Conservation (phyloP, 2,113 vertebrate genomes). For the Cyanoderma ruficeps region DNA sequence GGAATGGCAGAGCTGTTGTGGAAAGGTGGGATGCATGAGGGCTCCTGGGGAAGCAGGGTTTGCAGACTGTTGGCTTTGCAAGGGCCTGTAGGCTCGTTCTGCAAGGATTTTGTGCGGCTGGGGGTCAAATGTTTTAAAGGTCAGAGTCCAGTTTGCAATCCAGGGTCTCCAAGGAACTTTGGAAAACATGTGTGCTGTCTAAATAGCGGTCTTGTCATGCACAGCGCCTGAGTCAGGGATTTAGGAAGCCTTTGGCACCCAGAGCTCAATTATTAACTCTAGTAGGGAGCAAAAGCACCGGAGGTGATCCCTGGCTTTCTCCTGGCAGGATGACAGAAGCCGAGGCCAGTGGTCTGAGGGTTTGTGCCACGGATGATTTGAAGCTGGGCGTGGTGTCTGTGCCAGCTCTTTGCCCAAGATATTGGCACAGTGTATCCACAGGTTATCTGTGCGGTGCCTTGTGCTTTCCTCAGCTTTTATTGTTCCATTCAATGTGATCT, state of each 20-base stretch:
- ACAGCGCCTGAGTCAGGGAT: background rate
- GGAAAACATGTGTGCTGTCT: background rate
- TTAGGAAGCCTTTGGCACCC: background rate
- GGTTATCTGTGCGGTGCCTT: background rate
- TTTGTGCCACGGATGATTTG: background rate
- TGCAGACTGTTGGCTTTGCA: background rate
- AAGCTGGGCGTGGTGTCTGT: rapidly evolving
- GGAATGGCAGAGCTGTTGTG: background rate
- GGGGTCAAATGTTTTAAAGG: background rate
- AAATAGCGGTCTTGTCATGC: background rate
- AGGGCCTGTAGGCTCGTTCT: background rate
- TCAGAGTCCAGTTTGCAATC: background rate
- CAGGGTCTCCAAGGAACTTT: background rate
- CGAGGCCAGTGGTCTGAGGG: background rate
- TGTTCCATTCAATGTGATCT: background rate
- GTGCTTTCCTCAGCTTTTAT: background rate
- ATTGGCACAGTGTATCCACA: background rate
- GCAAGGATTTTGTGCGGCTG: background rate
- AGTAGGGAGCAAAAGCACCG: background rate
- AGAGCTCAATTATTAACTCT: background rate
- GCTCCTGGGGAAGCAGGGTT: background rate
- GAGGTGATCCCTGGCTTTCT: background rate
- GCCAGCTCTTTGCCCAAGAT: background rate
- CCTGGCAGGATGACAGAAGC: background rate
- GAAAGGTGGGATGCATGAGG: background rate